Conservation (phyloP, 2,888 invertebrate genomes). For the Phytoseiulus persimilis region DNA sequence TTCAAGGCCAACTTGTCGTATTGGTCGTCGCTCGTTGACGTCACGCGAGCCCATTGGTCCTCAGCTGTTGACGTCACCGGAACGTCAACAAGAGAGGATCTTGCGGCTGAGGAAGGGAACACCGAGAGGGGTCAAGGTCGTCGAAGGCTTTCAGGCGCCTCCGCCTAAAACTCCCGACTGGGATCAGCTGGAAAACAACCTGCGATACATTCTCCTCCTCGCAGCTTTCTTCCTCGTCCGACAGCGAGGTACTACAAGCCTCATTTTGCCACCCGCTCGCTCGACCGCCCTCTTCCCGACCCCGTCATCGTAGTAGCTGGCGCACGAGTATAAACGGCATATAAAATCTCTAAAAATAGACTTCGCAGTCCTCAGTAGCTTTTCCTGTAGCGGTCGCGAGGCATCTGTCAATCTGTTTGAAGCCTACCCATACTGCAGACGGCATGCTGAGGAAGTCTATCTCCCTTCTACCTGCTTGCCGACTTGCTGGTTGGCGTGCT, state of each 20-base stretch:
- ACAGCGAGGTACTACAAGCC: no score
- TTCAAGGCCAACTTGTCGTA: slow-evolving; percentile 36
- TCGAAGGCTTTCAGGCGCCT: background rate
- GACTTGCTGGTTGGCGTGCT: background rate
- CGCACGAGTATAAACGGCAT: background rate
- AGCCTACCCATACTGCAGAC: background rate
- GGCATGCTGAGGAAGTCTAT: background rate
- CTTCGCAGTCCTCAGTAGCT: background rate
- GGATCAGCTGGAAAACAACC: background rate
- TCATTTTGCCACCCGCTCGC: background rate
- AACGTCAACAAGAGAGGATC: slow-evolving; percentile 37
- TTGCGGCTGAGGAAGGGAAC: slow-evolving; percentile 15
- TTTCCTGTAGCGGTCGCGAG: background rate
- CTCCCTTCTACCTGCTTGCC: background rate
- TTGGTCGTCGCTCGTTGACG: slow-evolving; percentile 26
- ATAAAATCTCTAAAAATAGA: background rate
- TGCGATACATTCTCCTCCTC: background rate
- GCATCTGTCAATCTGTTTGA: background rate
- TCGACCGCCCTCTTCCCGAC: background rate
- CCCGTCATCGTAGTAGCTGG: background rate
- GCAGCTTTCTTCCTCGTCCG: background rate
- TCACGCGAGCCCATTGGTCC: slow-evolving; percentile 22
- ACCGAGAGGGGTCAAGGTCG: slow-evolving; percentile 35
- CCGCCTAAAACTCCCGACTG: background rate
- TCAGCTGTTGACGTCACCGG: slow-evolving; percentile 23